Conservation (phyloP, 92 coral and sea anemone genomes). For the Epizoanthus rinbou region DNA sequence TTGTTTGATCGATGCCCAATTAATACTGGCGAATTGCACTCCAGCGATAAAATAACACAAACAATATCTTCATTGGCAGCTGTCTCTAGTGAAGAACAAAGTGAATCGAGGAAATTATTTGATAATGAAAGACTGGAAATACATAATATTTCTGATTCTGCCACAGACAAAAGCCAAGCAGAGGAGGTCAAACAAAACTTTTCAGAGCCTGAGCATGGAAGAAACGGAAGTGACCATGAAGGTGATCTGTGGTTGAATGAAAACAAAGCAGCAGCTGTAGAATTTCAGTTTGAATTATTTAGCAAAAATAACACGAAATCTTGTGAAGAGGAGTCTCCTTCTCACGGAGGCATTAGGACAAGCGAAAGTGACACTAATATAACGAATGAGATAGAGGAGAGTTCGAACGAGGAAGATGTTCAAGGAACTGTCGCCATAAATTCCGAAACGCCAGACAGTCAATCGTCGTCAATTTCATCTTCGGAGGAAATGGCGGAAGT, state of each 20-base stretch:
- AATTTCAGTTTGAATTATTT: constrained; percentile 79
- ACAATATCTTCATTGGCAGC: constrained; percentile 20
- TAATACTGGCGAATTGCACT: constrained; percentile 35
- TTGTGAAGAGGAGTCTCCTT: constrained; percentile 53
- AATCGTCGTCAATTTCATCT: constrained; percentile 24
- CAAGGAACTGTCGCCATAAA: background rate
- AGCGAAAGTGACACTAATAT: constrained; percentile 54
- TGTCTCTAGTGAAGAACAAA: constrained; percentile 19
- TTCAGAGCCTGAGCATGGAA: background rate
- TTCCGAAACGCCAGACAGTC: constrained; percentile 30
- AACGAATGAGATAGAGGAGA: constrained; percentile 66
- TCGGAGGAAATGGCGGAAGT: constrained; percentile 31
- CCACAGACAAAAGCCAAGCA: background rate
- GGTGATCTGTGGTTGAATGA: constrained; percentile 45
- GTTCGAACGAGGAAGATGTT: constrained; percentile 50
- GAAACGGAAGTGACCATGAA: constrained; percentile 27
- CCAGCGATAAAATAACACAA: constrained; percentile 25
- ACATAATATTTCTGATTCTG: constrained; percentile 6
- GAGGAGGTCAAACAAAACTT: background rate
- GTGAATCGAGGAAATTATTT: constrained; percentile 14
- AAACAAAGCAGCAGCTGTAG: constrained; percentile 62
- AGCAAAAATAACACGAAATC: constrained; percentile 69
- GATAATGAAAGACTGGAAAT: background rate
- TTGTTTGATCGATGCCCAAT: constrained; percentile 57
- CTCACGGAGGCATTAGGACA: constrained; percentile 47